A percentile compares a stretch with the other conserved stretches of the same genome.
phyloP scores from a whole-genome alignment of 2,113 vertebrate genomes.

The Lota lota region DNA sequence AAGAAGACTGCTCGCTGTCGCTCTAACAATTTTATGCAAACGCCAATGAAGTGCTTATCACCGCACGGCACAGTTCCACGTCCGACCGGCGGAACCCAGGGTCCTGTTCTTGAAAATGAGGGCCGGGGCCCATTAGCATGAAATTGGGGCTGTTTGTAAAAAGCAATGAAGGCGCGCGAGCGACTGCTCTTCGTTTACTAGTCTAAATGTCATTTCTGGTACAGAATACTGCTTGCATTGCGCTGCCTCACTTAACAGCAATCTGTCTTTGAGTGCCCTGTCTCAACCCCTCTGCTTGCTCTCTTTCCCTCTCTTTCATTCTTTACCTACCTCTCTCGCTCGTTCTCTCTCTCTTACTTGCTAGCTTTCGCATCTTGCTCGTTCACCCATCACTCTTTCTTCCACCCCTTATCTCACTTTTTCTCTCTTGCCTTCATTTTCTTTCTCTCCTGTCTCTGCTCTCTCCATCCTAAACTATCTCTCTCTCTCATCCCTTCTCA shows the following conservation, averaged over 20 bases:
- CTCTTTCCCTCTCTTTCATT: background rate
- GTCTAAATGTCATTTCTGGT: conserved; percentile 36
- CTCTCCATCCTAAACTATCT: too few species aligned
- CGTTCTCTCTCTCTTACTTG: background rate
- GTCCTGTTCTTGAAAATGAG: background rate
- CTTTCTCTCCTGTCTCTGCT: background rate
- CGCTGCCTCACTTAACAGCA: conserved; percentile 36
- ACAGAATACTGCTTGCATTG: conserved; percentile 18
- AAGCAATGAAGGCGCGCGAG: conserved; percentile 22
- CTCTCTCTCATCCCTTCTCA: background rate
- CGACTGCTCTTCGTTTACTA: conserved; percentile 38
- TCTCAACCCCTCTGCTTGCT: background rate
- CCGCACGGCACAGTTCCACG: background rate
- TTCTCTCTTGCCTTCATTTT: background rate
- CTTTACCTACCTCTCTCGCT: background rate
- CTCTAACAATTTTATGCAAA: background rate
- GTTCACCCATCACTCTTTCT: background rate
- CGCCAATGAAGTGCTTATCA: conserved; percentile 1
- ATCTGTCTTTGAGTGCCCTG: conserved; percentile 4
- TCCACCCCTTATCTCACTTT: background rate
- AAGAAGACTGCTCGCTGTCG: background rate
- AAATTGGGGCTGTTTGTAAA: conserved; percentile 14
- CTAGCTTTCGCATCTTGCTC: background rate
- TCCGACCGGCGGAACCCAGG: background rate
- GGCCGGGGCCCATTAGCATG: background rate